Evolutionary conservation across 1,140 invertebrate genomes (phyloP).

Genomic region (Drosophila sproati): DNA sequence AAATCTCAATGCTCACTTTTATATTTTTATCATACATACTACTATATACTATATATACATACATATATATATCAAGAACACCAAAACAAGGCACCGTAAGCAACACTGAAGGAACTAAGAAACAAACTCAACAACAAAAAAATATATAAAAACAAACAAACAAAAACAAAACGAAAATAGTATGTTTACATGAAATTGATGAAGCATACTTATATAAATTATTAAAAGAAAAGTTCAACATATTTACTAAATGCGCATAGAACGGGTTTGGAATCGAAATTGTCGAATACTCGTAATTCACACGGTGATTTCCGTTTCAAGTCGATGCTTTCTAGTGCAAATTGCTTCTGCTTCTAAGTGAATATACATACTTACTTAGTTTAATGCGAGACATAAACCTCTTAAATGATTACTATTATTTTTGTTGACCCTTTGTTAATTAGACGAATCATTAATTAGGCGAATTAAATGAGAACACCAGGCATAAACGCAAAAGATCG

Average conservation of each 20-base stretch:
- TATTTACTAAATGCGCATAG: not conserved
- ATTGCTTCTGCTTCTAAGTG: conserved; percentile 26
- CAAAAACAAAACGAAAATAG: conserved; percentile 16
- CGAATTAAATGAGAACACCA: conserved; percentile 61
- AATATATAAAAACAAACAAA: conserved; percentile 11
- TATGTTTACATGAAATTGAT: conserved; percentile 35
- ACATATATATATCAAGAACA: conserved; percentile 52
- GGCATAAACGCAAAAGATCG: conserved; percentile 77
- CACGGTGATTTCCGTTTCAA: not conserved
- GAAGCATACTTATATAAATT: conserved; percentile 25
- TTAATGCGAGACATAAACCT: conserved; percentile 17
- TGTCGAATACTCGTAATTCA: not conserved
- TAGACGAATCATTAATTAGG: conserved; percentile 38
- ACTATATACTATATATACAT: conserved; percentile 29
- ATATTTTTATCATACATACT: conserved; percentile 79
- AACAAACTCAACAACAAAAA: conserved; percentile 34
- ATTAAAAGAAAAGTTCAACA: not conserved
- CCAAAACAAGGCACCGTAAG: conserved; percentile 66
- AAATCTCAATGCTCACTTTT: conserved; percentile 78
- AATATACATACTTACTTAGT: conserved; percentile 5
- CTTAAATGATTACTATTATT: not conserved
- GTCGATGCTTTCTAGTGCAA: conserved; percentile 34
- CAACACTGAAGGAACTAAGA: conserved; percentile 59
- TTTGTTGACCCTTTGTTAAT: not conserved
- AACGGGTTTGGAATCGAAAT: conserved; percentile 1